Conservation (phyloP, 2,113 vertebrate species). For the Otis tarda region DNA sequence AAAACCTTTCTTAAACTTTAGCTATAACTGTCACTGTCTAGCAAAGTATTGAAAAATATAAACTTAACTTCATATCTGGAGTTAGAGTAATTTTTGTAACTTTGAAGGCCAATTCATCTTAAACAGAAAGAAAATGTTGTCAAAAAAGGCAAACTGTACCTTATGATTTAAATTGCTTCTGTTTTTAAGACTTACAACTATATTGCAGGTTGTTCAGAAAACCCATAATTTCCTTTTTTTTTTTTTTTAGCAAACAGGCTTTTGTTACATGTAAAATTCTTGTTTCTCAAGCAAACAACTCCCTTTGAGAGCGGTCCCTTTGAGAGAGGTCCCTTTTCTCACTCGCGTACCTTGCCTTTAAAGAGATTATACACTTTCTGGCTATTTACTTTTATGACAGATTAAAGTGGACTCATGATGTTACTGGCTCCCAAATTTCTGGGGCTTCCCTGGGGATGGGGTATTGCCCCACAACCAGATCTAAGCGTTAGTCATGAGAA, state of each 20-base stretch:
- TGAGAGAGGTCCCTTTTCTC: background rate
- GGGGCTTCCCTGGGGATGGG: background rate
- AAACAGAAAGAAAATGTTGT: background rate
- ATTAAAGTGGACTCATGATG: background rate
- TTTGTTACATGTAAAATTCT: background rate
- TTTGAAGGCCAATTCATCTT: background rate
- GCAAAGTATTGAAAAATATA: background rate
- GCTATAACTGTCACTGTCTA: background rate
- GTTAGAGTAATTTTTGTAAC: background rate
- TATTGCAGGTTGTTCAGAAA: background rate
- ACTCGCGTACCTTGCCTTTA: background rate
- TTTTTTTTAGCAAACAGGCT: background rate
- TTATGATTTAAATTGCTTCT: background rate
- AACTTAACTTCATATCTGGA: background rate
- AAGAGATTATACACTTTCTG: background rate
- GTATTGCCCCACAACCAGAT: background rate
- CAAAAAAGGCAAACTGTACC: background rate
- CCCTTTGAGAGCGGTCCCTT: background rate
- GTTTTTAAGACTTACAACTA: background rate
- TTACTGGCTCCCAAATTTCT: background rate
- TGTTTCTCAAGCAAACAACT: background rate
- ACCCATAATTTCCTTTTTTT: rapidly evolving
- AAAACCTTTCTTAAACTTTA: background rate
- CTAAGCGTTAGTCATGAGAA: background rate
- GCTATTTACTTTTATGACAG: background rate